These are phyloP conservation scores for Phylloscopus collybita DNA, from an alignment of 2,797 vertebrate genomes.

Conservation along the genomic window DNA sequence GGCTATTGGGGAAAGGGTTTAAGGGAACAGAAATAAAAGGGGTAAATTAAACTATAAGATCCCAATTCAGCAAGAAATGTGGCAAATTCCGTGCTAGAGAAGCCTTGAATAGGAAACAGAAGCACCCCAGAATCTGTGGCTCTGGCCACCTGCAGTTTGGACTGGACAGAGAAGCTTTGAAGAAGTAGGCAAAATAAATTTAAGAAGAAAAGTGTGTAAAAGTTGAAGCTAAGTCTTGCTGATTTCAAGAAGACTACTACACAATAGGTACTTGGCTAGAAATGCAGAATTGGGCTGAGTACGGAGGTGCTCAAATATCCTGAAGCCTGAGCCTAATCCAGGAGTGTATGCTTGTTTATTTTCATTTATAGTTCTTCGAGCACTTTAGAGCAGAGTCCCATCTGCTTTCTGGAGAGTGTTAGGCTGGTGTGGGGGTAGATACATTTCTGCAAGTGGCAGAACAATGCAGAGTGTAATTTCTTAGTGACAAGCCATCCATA, in stretches of 20 bases:
- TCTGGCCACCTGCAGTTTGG: neutral
- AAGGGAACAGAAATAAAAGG: neutral
- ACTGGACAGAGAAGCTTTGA: neutral
- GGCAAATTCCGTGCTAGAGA: neutral
- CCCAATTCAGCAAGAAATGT: neutral
- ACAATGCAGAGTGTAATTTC: neutral
- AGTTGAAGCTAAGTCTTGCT: neutral
- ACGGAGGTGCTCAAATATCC: neutral
- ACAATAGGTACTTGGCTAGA: neutral
- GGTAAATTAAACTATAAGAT: neutral
- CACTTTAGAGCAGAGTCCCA: neutral
- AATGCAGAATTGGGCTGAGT: neutral
- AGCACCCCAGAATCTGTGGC: neutral
- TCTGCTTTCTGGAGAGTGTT: neutral
- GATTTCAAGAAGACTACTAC: neutral
- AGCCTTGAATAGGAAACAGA: neutral
- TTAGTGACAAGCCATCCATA: neutral
- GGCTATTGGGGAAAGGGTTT: neutral
- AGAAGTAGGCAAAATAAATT: neutral
- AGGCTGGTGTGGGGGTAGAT: fast-evolving
- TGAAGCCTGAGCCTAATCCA: neutral
- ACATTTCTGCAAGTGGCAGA: neutral
- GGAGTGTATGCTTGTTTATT: neutral
- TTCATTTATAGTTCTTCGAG: neutral
- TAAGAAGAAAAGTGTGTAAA: neutral